phyloP scores from a whole-genome alignment of 2,113 vertebrate species.

The Aphelocoma coerulescens region DNA sequence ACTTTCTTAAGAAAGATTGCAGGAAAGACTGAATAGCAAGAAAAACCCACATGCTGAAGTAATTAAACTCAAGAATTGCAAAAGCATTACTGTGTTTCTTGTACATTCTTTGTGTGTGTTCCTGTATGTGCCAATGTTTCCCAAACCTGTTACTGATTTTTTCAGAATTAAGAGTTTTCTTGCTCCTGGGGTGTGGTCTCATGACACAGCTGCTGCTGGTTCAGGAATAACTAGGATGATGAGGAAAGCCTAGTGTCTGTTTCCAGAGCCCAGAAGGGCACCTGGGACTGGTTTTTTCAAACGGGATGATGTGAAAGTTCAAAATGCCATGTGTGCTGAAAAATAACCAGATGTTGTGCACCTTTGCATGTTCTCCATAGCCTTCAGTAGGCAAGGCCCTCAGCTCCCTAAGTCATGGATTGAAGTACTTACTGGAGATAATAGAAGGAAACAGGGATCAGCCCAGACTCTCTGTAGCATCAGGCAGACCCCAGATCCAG shows the following conservation, averaged over 20 bases:
- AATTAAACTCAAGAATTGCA: conserved; percentile 47
- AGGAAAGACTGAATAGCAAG: neutral
- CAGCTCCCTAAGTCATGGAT: neutral
- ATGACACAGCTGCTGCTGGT: neutral
- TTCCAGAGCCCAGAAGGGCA: neutral
- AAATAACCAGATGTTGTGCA: neutral
- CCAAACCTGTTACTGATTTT: neutral
- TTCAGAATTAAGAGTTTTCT: neutral
- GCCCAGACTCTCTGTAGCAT: neutral
- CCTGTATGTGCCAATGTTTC: neutral
- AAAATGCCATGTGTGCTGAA: neutral
- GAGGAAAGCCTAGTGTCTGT: too few species aligned
- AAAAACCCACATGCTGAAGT: neutral
- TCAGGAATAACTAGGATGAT: neutral
- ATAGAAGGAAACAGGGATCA: neutral
- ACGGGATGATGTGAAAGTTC: neutral
- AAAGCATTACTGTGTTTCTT: neutral
- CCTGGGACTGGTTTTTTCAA: neutral
- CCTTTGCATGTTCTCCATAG: neutral
- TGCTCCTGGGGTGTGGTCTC: neutral
- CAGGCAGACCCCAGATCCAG: neutral
- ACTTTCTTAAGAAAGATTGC: neutral
- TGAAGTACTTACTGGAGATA: neutral
- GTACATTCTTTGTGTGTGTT: neutral
- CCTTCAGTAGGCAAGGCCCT: neutral